These are phyloP conservation scores for Callinectes sapidus DNA, from an alignment of 2,888 invertebrate genomes.

Conservation along the genomic window DNA sequence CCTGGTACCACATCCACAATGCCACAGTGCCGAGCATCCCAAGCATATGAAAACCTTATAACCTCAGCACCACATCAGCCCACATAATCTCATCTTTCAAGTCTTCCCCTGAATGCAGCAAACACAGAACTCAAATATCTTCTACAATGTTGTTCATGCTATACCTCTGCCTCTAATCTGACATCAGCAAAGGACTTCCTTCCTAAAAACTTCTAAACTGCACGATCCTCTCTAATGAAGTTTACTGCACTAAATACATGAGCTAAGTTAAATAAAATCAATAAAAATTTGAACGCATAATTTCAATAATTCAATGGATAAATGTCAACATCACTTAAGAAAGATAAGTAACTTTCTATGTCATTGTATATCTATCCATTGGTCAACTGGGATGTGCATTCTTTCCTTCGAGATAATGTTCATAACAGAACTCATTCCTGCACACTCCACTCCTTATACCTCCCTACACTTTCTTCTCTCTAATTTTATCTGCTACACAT, in stretches of 20 bases:
- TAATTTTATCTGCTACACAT: too few species aligned
- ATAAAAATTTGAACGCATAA: background rate
- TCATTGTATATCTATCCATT: background rate
- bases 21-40: background rate
- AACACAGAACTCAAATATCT: background rate
- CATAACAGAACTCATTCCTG: background rate
- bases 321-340: background rate
- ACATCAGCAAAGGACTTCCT: background rate
- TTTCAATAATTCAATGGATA: background rate
- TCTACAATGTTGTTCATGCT: background rate
- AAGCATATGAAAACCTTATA: background rate
- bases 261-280: background rate
- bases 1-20: background rate
- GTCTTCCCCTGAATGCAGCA: background rate
- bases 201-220: background rate
- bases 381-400: background rate
- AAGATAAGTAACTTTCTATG: background rate
- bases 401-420: background rate
- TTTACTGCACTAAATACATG: background rate
- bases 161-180: background rate
- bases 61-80: background rate
- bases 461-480: background rate
- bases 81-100: background rate
- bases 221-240: background rate
- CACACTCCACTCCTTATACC: background rate